A percentile compares a stretch with the other conserved stretches of the same genome.
Conservation (phyloP, 2,113 vertebrate species). For the Lucifuga dentata region DNA sequence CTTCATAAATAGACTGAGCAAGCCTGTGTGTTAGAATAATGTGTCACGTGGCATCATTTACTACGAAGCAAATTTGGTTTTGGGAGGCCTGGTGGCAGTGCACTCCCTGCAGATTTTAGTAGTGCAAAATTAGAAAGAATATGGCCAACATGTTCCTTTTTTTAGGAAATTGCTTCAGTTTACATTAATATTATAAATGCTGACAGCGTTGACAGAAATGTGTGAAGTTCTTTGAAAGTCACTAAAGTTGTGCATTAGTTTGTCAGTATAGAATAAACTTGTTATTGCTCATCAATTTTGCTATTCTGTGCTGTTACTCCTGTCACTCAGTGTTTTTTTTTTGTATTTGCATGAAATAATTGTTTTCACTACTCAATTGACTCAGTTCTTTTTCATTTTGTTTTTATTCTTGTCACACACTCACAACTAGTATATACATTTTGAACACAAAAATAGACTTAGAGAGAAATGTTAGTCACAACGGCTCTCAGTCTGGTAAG, state of each 20-base stretch:
- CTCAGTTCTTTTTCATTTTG: neutral
- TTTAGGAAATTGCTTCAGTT: neutral
- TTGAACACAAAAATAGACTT: slow-evolving; percentile 43
- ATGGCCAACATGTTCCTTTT: no score
- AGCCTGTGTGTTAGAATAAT: slow-evolving; percentile 3
- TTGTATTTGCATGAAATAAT: no score
- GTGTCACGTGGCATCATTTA: slow-evolving; percentile 1
- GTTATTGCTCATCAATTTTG: neutral
- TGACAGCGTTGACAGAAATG: neutral
- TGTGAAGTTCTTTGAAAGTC: neutral
- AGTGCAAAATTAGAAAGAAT: no score
- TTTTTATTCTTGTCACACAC: slow-evolving; percentile 49
- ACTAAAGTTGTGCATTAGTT: slow-evolving; percentile 10
- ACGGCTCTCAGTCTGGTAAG: neutral
- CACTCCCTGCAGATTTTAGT: no score
- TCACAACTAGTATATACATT: slow-evolving; percentile 50
- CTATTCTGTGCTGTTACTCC: neutral
- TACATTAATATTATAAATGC: no score
- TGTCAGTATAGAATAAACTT: slow-evolving; percentile 51
- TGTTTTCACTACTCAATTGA: no score
- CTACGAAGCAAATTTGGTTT: neutral
- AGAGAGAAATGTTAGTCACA: slow-evolving; percentile 7
- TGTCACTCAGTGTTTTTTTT: neutral
- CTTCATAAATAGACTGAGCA: neutral
- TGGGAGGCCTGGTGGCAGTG: neutral